Evolutionary conservation across 2,888 invertebrate species (phyloP), one percentile per base, ranked within the genome.

Genomic region (Andrena marginata): DNA sequence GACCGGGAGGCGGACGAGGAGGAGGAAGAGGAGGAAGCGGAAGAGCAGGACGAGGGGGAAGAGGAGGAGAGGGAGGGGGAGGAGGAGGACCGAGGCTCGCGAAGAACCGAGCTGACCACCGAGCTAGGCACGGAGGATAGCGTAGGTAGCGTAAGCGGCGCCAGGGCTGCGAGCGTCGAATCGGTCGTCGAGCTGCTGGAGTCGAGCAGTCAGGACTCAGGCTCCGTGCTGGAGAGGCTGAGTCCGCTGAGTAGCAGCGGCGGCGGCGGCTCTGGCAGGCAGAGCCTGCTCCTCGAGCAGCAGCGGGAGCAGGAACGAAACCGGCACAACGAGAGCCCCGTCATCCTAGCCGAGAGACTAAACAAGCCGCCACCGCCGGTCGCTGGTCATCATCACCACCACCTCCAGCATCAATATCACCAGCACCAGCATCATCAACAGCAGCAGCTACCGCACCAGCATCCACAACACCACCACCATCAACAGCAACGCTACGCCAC

Each of bases 151-250:
- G 88, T 83, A 67, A 85, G 85, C 76, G 89, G 85, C 54, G 89
- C 81, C 75, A 87, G 89, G 82, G 90, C 89, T 78, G 88, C 89
- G 76, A 90, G 92, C 88, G 88, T 91, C 83, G 90, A 85, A 80
- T 90, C 89, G 87, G 88, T 89, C 85, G 91, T 92, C 84, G 92
- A 92, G 86, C 89, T 92, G 88, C 89, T 92, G 87, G 92, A 92
- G 89, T 90, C 89, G 79, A 89, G 90, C 80, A 91, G 90, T 91
- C 91, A 91, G 87, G 91, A 92, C 90, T 90, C 90, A 89, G 90
- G 93, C 93, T 90, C 92, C 93, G 93, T 93, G 92, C 93, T 94
- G 93, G 94, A 93, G 92, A 94, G 94, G 92, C 92, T 94, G 94
- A 92, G 94, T 93, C 92, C 94, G 87, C 86, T 93, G 92, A 92